phyloP scores from a whole-genome alignment of 2,797 vertebrate genomes.

The Danio choprae region DNA sequence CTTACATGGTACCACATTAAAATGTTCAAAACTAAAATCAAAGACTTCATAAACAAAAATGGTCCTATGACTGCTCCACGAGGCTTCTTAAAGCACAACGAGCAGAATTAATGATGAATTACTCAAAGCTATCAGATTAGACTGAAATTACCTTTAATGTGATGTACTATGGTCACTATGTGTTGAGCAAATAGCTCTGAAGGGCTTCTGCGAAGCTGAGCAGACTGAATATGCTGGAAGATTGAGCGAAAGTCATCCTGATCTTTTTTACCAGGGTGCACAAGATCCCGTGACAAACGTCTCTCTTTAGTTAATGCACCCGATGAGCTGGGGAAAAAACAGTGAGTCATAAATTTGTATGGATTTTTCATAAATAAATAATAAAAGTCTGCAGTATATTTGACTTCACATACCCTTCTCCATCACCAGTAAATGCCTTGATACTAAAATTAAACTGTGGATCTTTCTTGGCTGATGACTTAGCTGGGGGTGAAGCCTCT shows the following conservation, averaged over 20 bases:
- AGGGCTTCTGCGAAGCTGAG: constrained; percentile 91
- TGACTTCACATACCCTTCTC: constrained; percentile 79
- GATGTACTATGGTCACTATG: constrained; percentile 97
- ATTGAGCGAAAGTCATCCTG: constrained; percentile 92
- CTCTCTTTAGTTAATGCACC: constrained; percentile 87
- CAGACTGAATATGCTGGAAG: constrained; percentile 95
- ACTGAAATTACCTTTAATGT: constrained; percentile 90
- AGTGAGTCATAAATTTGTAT: background rate
- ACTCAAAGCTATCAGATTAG: background rate
- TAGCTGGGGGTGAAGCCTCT: constrained; percentile 74
- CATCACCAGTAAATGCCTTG: constrained; percentile 85
- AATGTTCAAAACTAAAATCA: background rate
- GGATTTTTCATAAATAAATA: background rate
- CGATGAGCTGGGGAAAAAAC: constrained; percentile 77
- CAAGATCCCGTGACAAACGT: constrained; percentile 85
- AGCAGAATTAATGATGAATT: background rate
- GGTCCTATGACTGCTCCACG: background rate
- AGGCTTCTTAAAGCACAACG: background rate
- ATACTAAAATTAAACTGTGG: constrained; percentile 90
- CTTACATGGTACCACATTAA: background rate
- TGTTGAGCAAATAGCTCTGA: constrained; percentile 97
- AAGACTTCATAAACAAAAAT: background rate
- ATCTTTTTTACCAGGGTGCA: constrained; percentile 90
- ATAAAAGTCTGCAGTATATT: background rate
- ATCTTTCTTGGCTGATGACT: constrained; percentile 84